Evolutionary conservation across 2,113 vertebrate genomes (phyloP), one percentile per base, ranked within the genome.

Genomic region (Leptobrachium leishanense): DNA sequence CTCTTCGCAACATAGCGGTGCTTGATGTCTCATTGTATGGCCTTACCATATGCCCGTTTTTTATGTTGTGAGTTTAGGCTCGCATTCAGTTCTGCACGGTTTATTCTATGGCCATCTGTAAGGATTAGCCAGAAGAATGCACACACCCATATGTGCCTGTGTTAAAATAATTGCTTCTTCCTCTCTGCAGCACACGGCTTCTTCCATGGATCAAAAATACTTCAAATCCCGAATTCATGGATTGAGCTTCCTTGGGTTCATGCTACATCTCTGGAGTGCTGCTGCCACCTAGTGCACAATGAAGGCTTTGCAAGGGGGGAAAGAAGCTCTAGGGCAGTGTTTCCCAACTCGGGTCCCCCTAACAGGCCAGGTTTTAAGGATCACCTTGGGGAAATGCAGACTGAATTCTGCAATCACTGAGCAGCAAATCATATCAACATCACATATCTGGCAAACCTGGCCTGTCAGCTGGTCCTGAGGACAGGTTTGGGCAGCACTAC

Each of bases 11-110:
- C 3, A 50, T 12, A 31, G 40, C 41, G 43, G 53, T 68, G 2
- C 75, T 69, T 62, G 67, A 39, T 69, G 69, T 71, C 57, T 70
- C 46, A 78, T 71, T 59, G 55, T 64, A 57, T 42, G 69, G 57
- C 53, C 57, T 71, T 3, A 1, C 76, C 55, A 70, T 70, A 71
- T 77, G 76, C 42, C 53, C 67, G 11, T 41, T 63, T 77, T 68
- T 44, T 40, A 63, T 71, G 20, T 31, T 64, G 11, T 77, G 68
- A 3, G 42, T 42, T 77, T 69, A 59, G 4, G 8, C 46, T 50
- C 46, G 20, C 55, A n/a, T 57, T 43, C 46, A 70, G 54, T 50
- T 62, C 43, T 39, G 53, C 63, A 67, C n/a, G 39, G 46, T 63
- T 43, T 1, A 11, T n/a, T 64, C 74, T 20, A 9, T 20, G 65